Conservation (phyloP, 2,113 vertebrate species). For the Arizona elegans region DNA sequence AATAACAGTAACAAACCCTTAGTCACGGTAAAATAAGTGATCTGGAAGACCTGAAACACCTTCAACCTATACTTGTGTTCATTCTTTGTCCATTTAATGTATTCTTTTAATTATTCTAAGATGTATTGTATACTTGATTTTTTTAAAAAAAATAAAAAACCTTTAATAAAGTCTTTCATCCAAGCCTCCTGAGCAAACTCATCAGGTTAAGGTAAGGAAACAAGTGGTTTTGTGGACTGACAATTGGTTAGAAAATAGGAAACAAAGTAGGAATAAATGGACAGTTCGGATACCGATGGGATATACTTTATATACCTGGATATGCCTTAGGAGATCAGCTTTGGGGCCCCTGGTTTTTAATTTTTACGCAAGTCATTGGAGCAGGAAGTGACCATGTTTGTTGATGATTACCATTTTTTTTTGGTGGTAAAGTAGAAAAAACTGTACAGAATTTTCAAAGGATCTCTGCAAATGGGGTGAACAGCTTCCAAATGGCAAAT, state of each 20-base stretch:
- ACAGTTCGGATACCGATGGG: neutral
- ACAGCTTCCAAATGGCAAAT: neutral
- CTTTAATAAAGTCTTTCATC: neutral
- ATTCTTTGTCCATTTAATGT: neutral
- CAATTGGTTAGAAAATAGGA: neutral
- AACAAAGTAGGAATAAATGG: neutral
- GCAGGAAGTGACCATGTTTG: neutral
- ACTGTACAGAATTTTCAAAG: neutral
- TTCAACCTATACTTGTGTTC: neutral
- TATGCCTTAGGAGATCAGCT: neutral
- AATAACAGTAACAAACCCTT: neutral
- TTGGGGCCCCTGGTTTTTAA: neutral
- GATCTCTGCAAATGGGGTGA: neutral
- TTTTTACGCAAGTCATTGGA: neutral
- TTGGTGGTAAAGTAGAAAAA: neutral
- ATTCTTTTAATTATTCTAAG: neutral
- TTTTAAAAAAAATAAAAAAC: neutral
- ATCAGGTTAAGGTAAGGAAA: neutral
- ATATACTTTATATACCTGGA: neutral
- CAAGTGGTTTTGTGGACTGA: neutral
- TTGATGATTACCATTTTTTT: neutral
- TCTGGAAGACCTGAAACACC: neutral
- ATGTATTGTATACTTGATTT: neutral
- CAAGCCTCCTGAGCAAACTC: neutral
- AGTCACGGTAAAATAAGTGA: neutral